Base-by-base conservation (phyloP, 2,113 vertebrate genomes). In the Corythaixoides concolor region DNA sequence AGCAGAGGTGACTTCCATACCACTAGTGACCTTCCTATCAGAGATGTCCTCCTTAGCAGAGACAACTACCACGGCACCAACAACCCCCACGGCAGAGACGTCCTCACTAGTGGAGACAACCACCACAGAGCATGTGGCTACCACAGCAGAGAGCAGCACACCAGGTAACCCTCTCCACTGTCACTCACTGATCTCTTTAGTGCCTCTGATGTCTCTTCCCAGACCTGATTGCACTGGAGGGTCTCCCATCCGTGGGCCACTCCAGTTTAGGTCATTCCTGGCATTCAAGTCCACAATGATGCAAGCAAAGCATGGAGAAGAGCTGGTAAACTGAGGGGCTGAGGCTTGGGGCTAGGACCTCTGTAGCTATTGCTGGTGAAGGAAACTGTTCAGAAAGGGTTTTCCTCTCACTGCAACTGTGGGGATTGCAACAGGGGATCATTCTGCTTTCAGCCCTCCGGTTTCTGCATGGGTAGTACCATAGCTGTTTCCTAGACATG, bases 361-460 rank as follows among this genome's bases (percentile, higher is more conserved):
- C 37, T 49, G 18, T 15, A 59, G 43, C 11, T 1, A 1, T 24
- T 62, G 1, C 23, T 78, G 45, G 3, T 26, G 32, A 50, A 41
- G 5, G 35, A 27, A 73, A n/a, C 5, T 13, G 6, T 28, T 35
- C 0, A 0, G 9, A 10, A 27, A 35, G 26, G 12, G 8, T 39
- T 69, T 39, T 28, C 2, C 19, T 56, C 4, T 52, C 11, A 2
- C 5, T 30, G 35, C 12, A 21, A 5, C 20, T 35, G 3, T 3
- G 4, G 5, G 4, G 1, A 63, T 21, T 27, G 8, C 0, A 0
- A 24, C 1, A 21, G 4, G 15, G 4, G 4, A 16, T 39, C 26
- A 11, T 45, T 63, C 23, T 49, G 11, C 33, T 19, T 82, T 50
- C 0, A 0, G 3, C 3, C 5, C 9, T 22, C 32, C 9, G 28